Evolutionary conservation across 2,113 vertebrate genomes (phyloP).

Genomic region (Brienomyrus brachyistius): DNA sequence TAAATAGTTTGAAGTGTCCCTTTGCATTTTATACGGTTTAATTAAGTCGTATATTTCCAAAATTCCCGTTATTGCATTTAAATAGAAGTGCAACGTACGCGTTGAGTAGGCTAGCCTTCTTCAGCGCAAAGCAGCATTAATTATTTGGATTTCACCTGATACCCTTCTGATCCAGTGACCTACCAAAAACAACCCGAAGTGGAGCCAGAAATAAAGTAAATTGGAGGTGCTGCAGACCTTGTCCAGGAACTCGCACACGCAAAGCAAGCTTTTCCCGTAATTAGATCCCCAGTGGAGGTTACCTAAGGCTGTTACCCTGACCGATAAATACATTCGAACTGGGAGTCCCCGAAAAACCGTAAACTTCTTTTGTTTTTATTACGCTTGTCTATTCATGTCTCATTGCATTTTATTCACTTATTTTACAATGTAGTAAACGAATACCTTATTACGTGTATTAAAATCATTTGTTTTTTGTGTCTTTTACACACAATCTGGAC

Average conservation of each 20-base stretch:
- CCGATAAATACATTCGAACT: neutral
- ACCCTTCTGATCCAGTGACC: neutral
- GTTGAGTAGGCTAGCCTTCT: neutral
- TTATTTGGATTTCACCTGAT: conserved; percentile 1
- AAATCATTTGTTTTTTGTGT: neutral
- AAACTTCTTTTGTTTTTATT: neutral
- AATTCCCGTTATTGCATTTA: neutral
- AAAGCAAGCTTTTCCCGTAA: neutral
- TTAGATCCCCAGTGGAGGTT: neutral
- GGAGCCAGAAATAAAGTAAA: neutral
- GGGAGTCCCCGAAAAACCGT: neutral
- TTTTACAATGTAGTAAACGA: conserved; percentile 8
- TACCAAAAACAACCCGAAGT: neutral
- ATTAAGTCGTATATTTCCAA: neutral
- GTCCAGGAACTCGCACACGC: neutral
- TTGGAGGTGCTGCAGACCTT: neutral
- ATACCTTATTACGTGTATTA: neutral
- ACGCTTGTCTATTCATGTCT: neutral
- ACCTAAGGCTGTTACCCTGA: neutral
- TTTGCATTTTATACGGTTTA: neutral
- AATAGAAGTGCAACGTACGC: neutral
- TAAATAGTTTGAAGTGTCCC: neutral
- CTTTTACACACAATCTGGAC: neutral
- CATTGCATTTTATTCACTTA: neutral
- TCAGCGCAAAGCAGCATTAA: neutral